Evolutionary conservation across 2,113 vertebrate genomes (phyloP).

Genomic region (Cheilinus undulatus): DNA sequence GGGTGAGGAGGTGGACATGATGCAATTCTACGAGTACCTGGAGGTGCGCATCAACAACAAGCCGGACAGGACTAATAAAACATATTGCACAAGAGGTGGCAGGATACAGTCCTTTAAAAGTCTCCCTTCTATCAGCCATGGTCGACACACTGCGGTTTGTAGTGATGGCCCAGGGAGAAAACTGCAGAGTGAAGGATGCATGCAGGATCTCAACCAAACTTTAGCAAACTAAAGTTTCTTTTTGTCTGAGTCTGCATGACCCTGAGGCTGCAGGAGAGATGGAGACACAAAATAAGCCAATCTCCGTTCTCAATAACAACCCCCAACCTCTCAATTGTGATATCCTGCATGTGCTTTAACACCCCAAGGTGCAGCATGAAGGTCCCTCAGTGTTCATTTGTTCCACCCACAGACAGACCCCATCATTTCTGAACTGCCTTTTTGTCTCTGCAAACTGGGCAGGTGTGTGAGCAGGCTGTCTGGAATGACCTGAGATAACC

Average conservation of each 20-base stretch:
- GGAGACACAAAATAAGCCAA: slow-evolving; percentile 34
- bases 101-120: slow-evolving; percentile 59
- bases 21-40: slow-evolving; percentile 50
- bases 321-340: slow-evolving; percentile 33
- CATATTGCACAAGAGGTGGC: slow-evolving; percentile 48
- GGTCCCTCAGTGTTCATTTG: slow-evolving; percentile 49
- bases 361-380: slow-evolving; percentile 44
- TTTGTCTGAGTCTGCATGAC: slow-evolving; percentile 4
- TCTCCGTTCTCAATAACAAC: slow-evolving; percentile 38
- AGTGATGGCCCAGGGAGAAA: slow-evolving; percentile 2
- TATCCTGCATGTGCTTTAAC: slow-evolving; percentile 40
- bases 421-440: slow-evolving; percentile 37
- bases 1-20: slow-evolving; percentile 64
- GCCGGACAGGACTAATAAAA: slow-evolving; percentile 65
- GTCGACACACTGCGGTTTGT: slow-evolving; percentile 9
- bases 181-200: slow-evolving; percentile 28
- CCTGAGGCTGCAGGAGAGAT: slow-evolving; percentile 12
- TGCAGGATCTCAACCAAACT: slow-evolving; percentile 16
- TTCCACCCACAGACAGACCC: slow-evolving; percentile 55
- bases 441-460: slow-evolving; percentile 38
- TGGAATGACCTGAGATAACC: slow-evolving; percentile 24
- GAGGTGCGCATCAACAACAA: slow-evolving; percentile 56
- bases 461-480: slow-evolving; percentile 16
- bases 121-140: slow-evolving; percentile 19
- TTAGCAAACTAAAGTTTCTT: neutral